Evolutionary conservation across 2,888 invertebrate genomes (phyloP).

Genomic region (Caenorhabditis sulstoni): DNA sequence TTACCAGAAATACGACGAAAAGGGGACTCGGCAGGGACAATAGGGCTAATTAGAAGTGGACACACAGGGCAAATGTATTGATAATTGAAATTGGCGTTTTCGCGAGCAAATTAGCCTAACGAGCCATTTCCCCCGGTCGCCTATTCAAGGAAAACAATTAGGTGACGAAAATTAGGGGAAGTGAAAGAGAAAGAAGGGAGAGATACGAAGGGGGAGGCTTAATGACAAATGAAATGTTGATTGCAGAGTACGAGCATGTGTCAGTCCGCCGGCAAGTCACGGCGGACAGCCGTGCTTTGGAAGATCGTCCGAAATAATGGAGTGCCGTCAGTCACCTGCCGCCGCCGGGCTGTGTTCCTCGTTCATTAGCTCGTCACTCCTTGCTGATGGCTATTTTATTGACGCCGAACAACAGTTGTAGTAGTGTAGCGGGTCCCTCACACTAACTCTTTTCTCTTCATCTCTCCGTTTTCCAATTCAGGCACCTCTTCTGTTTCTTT

Average conservation of each 20-base stretch:
- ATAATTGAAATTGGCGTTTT: slow-evolving; percentile 28
- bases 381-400: slow-evolving; percentile 55
- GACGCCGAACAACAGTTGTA: slow-evolving; percentile 50
- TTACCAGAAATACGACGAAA: too few relatives aligned
- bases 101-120: slow-evolving; percentile 27
- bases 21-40: slow-evolving; percentile 5
- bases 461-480: background rate
- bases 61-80: slow-evolving; percentile 24
- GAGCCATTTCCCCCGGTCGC: slow-evolving; percentile 28
- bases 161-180: slow-evolving; percentile 29
- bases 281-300: slow-evolving; percentile 78
- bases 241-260: slow-evolving; percentile 72
- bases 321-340: slow-evolving; percentile 56
- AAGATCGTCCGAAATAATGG: slow-evolving; percentile 68
- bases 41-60: slow-evolving; percentile 34
- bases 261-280: slow-evolving; percentile 57
- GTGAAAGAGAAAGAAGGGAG: too few relatives aligned
- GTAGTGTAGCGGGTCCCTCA: background rate
- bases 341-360: slow-evolving; percentile 43
- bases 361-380: slow-evolving; percentile 55
- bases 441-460: background rate
- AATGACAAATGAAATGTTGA: too few relatives aligned
- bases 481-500: background rate
- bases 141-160: background rate
- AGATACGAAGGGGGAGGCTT: too few relatives aligned